Percentiles rank a stretch among this genome's conserved stretches.
Evolutionary conservation across 2,797 vertebrate genomes (phyloP).

Genomic region (Platalea minor): DNA sequence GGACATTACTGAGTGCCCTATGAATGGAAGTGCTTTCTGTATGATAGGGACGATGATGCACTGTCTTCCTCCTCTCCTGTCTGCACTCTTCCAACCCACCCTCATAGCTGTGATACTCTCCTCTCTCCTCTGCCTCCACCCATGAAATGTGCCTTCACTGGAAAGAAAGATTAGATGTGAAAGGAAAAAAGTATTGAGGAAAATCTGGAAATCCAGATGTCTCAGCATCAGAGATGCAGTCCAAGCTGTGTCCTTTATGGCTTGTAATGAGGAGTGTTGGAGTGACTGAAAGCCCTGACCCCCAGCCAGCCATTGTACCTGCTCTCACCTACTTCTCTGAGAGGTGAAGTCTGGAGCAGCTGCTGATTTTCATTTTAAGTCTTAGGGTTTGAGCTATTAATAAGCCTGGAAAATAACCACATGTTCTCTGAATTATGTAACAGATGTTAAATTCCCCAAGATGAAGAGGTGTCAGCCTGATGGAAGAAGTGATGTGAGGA

Average conservation of each 20-base stretch:
- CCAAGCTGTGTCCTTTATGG: neutral
- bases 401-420: constrained; percentile 58
- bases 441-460: constrained; percentile 49
- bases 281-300: neutral
- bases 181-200: neutral
- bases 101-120: neutral
- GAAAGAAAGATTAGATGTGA: neutral
- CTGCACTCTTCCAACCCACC: neutral
- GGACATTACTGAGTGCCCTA: neutral
- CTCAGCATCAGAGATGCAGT: neutral
- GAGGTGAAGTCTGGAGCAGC: constrained; percentile 63
- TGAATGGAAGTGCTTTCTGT: neutral
- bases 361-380: constrained; percentile 25
- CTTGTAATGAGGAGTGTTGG: neutral
- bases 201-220: neutral
- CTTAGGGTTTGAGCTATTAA: constrained; percentile 35
- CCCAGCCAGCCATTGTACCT: constrained; percentile 8
- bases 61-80: neutral
- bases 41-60: neutral
- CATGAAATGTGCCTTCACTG: neutral
- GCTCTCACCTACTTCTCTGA: neutral
- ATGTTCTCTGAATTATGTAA: constrained; percentile 39
- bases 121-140: neutral
- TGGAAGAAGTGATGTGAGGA: constrained; percentile 57
- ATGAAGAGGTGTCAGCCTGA: constrained; percentile 58